Evolutionary conservation across 1,140 invertebrate genomes (phyloP).

Genomic region (Adoxophyes honmai): DNA sequence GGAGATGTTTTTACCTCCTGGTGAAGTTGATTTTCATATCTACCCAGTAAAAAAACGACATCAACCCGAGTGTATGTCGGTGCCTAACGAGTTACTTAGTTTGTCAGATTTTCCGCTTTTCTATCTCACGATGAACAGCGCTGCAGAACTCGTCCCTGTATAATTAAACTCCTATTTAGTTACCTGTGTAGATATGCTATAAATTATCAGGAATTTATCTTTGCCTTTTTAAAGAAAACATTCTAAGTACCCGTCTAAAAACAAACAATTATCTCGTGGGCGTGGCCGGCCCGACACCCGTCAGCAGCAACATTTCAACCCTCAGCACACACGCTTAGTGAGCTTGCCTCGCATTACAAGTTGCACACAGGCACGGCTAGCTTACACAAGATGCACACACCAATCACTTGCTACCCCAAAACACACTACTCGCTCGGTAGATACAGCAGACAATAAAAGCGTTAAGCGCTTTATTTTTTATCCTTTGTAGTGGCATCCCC

Average conservation of each 20-base stretch:
- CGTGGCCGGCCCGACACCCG: constrained; percentile 46
- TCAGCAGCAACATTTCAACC: constrained; percentile 41
- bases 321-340: constrained; percentile 34
- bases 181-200: too few relatives aligned
- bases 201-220: background rate
- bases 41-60: too few relatives aligned
- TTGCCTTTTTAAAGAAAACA: background rate
- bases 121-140: too few relatives aligned
- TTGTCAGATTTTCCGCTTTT: too few relatives aligned
- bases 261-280: constrained; percentile 52
- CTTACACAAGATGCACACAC: constrained; percentile 18
- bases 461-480: constrained; percentile 73
- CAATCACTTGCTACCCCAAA: constrained; percentile 48
- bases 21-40: too few relatives aligned
- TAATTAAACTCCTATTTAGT: too few relatives aligned
- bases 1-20: too few relatives aligned
- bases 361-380: constrained; percentile 12
- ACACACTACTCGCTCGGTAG: constrained; percentile 26
- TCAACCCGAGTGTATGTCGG: too few relatives aligned
- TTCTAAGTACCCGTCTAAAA: constrained; percentile 25
- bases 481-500: constrained; percentile 22
- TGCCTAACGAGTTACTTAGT: too few relatives aligned
- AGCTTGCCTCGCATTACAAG: constrained; percentile 21
- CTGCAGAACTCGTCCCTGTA: too few relatives aligned
- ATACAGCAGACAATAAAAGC: constrained; percentile 60